Base-by-base conservation (phyloP, 2,888 invertebrate genomes). In the Idaea biselata region DNA sequence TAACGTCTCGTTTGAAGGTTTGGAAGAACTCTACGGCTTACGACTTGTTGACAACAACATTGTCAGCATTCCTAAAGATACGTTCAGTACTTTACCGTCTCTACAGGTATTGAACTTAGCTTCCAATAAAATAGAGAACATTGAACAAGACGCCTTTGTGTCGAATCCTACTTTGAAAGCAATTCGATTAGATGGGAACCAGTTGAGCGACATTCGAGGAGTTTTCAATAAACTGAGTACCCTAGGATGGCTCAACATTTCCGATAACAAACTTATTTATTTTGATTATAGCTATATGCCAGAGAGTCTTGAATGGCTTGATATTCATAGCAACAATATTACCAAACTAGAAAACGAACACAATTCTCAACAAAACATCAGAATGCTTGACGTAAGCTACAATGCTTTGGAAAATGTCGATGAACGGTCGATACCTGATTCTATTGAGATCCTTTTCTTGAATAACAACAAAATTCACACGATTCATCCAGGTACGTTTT, bases 231-330 rank as follows among this genome's bases (percentile, higher is more conserved):
- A 94, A 79, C 88, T 97, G 73, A 94, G 94, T 77, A 95, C 94
- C 69, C 93, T 97, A 55, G 95, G 96, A 61, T 96, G 96, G 96
- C 90, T 97, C 32, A 97, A 97, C 86, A 95, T 97, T 75, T 96
- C 96, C 17, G 95, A 96, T 83, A 97, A 97, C 85, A 94, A 94
- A 78, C 93, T 97, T 73, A 93, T 94, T 74, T 95, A 95, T 93
- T 96, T 97, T 84, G 97, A 97, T 86, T 97, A 96, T 82, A 95
- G 95, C 72, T 94, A 96, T 75, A 93, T 97, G 81, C 97, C 97
- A 25, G 84, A 91, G 58, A 95, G 94, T 75, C 93, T 97, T 70
- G 95, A 96, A 86, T 96, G 96, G 95, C 89, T 97, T 66, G 97
- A 97, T 89, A 94, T 97, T 87, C 96, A 96, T 84, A 94, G 94